Conservation (phyloP, 64 coral and sea anemone species). For the Porites australiensis region DNA sequence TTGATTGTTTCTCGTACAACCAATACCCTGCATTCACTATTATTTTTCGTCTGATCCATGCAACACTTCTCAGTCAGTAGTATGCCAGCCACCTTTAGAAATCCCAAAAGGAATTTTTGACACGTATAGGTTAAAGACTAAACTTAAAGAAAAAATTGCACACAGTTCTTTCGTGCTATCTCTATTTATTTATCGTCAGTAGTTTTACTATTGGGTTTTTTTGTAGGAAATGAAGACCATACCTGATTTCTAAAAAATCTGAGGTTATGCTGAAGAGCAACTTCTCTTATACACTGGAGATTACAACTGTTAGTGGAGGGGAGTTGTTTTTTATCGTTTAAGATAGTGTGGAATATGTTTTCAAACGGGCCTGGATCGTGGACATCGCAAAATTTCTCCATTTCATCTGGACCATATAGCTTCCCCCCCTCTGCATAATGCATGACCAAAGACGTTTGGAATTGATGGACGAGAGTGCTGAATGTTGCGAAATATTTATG, state of each 20-base stretch:
- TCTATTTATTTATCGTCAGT: no score
- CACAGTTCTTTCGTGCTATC: no score
- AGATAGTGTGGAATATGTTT: not conserved
- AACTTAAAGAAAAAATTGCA: no score
- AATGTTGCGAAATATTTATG: not conserved
- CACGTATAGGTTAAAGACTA: no score
- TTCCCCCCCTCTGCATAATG: not conserved
- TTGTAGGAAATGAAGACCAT: not conserved
- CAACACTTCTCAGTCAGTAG: no score
- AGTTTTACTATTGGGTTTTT: not conserved
- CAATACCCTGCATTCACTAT: no score
- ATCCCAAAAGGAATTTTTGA: no score
- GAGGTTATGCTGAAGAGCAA: not conserved
- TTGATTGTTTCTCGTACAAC: no score
- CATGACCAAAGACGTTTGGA: not conserved
- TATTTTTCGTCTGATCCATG: no score
- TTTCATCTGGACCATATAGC: not conserved
- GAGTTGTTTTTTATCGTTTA: not conserved
- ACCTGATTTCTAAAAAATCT: conserved; percentile 4
- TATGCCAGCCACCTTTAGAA: no score
- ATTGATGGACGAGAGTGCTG: not conserved
- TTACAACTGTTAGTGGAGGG: not conserved
- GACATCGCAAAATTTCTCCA: conserved; percentile 8
- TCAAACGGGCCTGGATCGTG: not conserved
- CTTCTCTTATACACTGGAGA: not conserved